Percentiles rank a stretch among this genome's conserved stretches.
phyloP scores from a whole-genome alignment of 2,888 invertebrate species.

The Odontocerum albicorne region DNA sequence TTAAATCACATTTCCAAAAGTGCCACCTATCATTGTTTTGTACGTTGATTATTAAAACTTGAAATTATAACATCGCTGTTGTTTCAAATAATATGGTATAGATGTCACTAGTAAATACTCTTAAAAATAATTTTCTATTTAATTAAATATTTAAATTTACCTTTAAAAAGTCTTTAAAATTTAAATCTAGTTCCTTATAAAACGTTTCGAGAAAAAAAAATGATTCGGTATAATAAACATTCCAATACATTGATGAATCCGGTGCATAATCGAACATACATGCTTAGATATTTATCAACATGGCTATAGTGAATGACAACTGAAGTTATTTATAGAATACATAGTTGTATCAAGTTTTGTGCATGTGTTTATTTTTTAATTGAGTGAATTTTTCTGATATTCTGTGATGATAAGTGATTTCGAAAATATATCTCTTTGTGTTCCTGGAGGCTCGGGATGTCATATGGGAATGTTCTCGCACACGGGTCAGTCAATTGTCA shows the following conservation, averaged over 20 bases:
- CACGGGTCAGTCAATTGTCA: slow-evolving; percentile 45
- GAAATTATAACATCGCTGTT: too few species aligned
- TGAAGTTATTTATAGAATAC: slow-evolving; percentile 8
- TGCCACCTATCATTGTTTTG: too few species aligned
- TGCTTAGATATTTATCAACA: slow-evolving; percentile 18
- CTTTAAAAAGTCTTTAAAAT: too few species aligned
- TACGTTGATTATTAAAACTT: too few species aligned
- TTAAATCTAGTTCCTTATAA: too few species aligned
- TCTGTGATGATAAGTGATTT: slow-evolving; percentile 59
- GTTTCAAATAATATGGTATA: too few species aligned
- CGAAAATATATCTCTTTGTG: slow-evolving; percentile 58
- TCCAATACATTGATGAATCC: not conserved
- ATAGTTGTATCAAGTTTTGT: slow-evolving; percentile 1
- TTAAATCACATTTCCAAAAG: too few species aligned
- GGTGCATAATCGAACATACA: slow-evolving; percentile 12
- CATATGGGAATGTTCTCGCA: slow-evolving; percentile 57
- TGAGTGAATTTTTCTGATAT: not conserved
- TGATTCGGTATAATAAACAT: slow-evolving; percentile 11
- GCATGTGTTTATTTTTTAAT: slow-evolving; percentile 6
- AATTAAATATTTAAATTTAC: too few species aligned
- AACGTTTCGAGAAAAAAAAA: too few species aligned
- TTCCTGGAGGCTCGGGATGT: slow-evolving; percentile 53
- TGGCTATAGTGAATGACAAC: slow-evolving; percentile 25
- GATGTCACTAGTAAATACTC: too few species aligned
- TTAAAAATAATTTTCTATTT: too few species aligned